Evolutionary conservation across 2,797 vertebrate species (phyloP).

Genomic region (Microcaecilia unicolor): DNA sequence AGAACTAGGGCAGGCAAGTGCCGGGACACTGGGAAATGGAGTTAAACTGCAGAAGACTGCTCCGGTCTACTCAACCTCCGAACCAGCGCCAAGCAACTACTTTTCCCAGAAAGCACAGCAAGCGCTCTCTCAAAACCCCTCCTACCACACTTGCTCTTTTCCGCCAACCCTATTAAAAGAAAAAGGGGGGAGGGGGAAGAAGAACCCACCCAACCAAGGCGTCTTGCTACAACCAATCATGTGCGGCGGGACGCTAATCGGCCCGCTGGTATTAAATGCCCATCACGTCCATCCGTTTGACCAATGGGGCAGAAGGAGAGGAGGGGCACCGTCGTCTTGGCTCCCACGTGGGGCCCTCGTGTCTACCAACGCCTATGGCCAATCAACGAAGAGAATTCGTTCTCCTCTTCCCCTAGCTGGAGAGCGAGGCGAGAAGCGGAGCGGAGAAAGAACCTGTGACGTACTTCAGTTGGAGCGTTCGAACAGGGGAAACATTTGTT

Average conservation of each 20-base stretch:
- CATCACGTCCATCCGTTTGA: conserved; percentile 49
- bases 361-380: conserved; percentile 14
- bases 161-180: accelerated
- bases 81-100: conserved; percentile 50
- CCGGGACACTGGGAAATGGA: conserved; percentile 65
- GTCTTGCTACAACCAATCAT: conserved; percentile 59
- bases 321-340: not conserved
- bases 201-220: conserved; percentile 13
- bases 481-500: conserved; percentile 74
- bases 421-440: conserved; percentile 35
- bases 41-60: conserved; percentile 23
- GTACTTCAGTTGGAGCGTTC: conserved; percentile 55
- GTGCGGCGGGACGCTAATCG: conserved; percentile 27
- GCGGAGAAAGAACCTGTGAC: conserved; percentile 18
- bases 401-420: conserved; percentile 40
- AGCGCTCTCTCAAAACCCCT: too few relatives aligned
- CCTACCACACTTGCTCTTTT: not conserved
- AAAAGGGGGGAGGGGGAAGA: too few relatives aligned
- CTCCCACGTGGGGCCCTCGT: conserved; percentile 72
- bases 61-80: accelerated
- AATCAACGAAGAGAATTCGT: not conserved
- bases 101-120: conserved; percentile 37
- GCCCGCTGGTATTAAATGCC: conserved; percentile 49
- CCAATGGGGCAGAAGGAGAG: conserved; percentile 56
- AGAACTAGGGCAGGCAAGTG: conserved; percentile 24